These are phyloP conservation scores for Dasysyrphus tricinctus DNA, from an alignment of 2,888 invertebrate species.

Conservation along the genomic window DNA sequence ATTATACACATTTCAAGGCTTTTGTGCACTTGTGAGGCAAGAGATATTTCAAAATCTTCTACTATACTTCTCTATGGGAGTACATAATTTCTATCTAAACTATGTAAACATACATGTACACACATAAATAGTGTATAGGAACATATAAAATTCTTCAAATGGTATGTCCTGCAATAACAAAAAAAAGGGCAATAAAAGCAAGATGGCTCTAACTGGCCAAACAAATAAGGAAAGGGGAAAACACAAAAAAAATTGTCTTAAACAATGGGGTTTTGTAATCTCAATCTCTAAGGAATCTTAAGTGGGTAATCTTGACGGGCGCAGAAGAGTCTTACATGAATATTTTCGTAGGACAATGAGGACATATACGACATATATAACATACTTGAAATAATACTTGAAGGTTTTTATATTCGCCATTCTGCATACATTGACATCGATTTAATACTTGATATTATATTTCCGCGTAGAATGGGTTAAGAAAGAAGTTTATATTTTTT, in stretches of 20 bases:
- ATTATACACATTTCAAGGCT: not conserved
- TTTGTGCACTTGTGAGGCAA: constrained; percentile 3
- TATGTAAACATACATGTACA: not conserved
- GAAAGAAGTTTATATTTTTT: too few relatives aligned
- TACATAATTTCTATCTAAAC: not conserved
- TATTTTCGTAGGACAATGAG: constrained; percentile 10
- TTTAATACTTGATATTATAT: constrained; percentile 38
- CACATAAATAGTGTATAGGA: too few relatives aligned
- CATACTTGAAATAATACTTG: constrained; percentile 34
- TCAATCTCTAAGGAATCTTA: not conserved
- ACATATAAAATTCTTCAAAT: constrained; percentile 12
- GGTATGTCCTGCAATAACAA: not conserved
- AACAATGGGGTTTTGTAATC: constrained; percentile 6
- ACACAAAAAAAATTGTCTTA: not conserved
- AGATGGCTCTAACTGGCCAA: constrained; percentile 11
- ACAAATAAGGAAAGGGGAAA: not conserved
- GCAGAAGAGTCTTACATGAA: not conserved
- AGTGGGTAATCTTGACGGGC: constrained; percentile 4
- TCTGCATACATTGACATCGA: constrained; percentile 40
- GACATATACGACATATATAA: not conserved
- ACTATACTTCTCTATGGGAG: too few relatives aligned
- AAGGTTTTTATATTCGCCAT: constrained; percentile 19
- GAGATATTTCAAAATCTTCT: too few relatives aligned
- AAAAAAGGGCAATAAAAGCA: not conserved
- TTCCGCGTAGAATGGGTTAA: not conserved